phyloP scores from a whole-genome alignment of 2,113 vertebrate genomes.

The Sylvietta virens region DNA sequence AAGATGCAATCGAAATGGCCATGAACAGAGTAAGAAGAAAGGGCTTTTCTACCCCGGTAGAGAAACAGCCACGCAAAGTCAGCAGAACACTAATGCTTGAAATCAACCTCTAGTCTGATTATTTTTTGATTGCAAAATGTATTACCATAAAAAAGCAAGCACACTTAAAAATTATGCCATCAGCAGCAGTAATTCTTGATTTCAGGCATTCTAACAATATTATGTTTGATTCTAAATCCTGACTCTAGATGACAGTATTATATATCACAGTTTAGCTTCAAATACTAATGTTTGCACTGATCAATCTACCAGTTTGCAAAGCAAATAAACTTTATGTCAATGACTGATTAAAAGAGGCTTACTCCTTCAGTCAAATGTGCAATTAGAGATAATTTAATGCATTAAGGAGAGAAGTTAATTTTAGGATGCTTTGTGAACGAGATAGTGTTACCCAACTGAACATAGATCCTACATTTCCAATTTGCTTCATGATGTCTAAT shows the following conservation, averaged over 20 bases:
- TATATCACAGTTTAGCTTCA: not conserved
- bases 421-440: conserved; percentile 21
- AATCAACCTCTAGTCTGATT: not conserved
- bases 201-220: not conserved
- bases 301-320: conserved; percentile 22
- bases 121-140: not conserved
- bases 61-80: not conserved
- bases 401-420: not conserved
- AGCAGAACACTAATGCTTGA: not conserved
- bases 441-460: conserved; percentile 1
- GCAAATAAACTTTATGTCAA: conserved; percentile 16
- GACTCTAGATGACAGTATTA: not conserved
- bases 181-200: not conserved
- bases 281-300: conserved; percentile 1
- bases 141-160: not conserved
- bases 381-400: conserved; percentile 1
- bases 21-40: not conserved
- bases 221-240: not conserved
- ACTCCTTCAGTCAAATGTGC: not conserved
- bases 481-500: conserved; percentile 49
- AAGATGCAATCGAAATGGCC: not conserved
- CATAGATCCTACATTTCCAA: not conserved
- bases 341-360: conserved; percentile 17
- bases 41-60: not conserved
- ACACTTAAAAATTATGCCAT: not conserved